Evolutionary conservation across 2,888 invertebrate species (phyloP), one percentile per base, ranked within the genome.

Genomic region (Ophion obscuratus): DNA sequence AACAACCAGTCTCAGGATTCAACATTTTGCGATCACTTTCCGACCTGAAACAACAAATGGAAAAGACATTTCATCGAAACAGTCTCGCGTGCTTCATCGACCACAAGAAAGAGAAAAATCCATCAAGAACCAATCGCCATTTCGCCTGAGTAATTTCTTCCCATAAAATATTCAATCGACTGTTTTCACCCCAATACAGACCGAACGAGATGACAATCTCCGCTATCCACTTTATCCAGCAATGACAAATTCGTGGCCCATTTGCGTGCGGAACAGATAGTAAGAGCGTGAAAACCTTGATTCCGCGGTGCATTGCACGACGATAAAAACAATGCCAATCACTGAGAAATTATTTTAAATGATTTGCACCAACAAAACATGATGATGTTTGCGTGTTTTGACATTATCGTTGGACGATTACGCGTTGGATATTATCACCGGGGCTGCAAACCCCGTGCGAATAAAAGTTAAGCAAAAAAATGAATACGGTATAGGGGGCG

Each of bases 1-100:
- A 94, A 89, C 94, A 94, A 86, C 92, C 92, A 79, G 92, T 91
- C 88, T 94, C 94, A 70, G 93, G 93, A 88, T 93, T 94, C 89
- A 94, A 89, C 94, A 94, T 93, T 91, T 94, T 94, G 85, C 94
- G 93, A 74, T 94, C 94, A 87, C 91, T 93, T 84, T 94, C 94
- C 79, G 93, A 90, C 93, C 94, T 94, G 92, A 10, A 93, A 93
- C 85, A 70, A 67, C 31, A 31, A 31, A 11, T 24, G 20, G 67
- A 53, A 53, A 10, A 44, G 62, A n/a, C 6, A 74, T 67, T 74
- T 3, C 70, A 57, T 64, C 24, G 59, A 20, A 20, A 17, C 11
- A 11, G 1, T 73, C 10, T 24, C 24, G 36, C 24, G 40, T 40
- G 66, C 36, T 31, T 27, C 24, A 64, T 0, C 64, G 4, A 59